A percentile compares a stretch with the other conserved stretches of the same genome.
Conservation (phyloP, 2,888 invertebrate species). For the Petrolisthes cinctipes region DNA sequence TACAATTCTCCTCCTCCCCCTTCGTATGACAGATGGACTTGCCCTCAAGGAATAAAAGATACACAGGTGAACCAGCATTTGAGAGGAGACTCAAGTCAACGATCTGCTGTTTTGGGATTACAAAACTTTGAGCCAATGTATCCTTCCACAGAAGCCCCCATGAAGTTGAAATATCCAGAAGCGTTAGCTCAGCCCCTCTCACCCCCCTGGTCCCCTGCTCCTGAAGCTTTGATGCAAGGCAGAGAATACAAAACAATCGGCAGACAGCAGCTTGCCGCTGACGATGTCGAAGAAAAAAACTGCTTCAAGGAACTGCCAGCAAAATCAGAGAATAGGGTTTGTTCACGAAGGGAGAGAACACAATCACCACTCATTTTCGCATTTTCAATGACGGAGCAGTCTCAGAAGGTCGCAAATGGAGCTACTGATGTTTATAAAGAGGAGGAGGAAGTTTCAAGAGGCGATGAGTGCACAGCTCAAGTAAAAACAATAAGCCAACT, state of each 20-base stretch:
- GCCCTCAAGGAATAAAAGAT: not conserved
- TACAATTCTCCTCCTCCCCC: not conserved
- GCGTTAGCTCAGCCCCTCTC: not conserved
- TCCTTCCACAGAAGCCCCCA: not conserved
- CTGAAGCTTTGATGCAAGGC: not conserved
- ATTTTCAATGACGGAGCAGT: not conserved
- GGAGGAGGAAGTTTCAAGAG: too few species aligned
- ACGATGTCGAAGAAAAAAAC: not conserved
- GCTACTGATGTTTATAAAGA: too few species aligned
- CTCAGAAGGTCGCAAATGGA: too few species aligned
- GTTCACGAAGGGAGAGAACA: not conserved
- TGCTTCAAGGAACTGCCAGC: not conserved
- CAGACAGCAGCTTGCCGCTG: not conserved
- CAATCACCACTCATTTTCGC: not conserved
- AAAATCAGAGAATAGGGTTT: not conserved
- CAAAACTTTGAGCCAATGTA: not conserved
- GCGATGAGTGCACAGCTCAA: too few species aligned
- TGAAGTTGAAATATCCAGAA: constrained; percentile 9
- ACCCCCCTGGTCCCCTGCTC: not conserved
- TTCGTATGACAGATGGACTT: not conserved
- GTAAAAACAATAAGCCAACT: too few species aligned
- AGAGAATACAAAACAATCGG: not conserved
- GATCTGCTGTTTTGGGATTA: not conserved
- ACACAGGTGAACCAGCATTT: too few species aligned
- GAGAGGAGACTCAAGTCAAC: too few species aligned